A percentile compares a stretch with the other conserved stretches of the same genome.
These are phyloP conservation scores for Tribolium madens DNA, from an alignment of 1,140 invertebrate genomes.

Conservation along the genomic window DNA sequence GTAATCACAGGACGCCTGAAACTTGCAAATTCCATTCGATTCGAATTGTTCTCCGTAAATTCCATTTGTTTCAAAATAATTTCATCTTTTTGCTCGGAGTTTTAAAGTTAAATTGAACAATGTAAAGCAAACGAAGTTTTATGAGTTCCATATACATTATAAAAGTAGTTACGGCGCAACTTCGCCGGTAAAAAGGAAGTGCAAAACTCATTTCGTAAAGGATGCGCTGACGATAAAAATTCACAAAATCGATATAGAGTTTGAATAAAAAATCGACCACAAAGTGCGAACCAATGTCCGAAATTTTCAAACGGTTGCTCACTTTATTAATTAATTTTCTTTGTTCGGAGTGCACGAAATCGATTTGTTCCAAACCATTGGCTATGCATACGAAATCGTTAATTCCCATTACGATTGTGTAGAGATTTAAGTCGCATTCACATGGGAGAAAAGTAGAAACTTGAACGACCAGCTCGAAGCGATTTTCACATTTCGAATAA, in stretches of 20 bases:
- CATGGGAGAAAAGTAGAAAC: constrained; percentile 6
- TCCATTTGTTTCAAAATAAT: constrained; percentile 62
- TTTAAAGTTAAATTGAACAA: constrained; percentile 60
- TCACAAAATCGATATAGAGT: constrained; percentile 14
- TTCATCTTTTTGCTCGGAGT: constrained; percentile 55
- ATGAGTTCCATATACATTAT: constrained; percentile 62
- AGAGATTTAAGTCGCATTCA: constrained; percentile 4
- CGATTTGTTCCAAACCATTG: constrained; percentile 20
- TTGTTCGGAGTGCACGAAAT: background rate
- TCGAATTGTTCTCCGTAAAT: constrained; percentile 53
- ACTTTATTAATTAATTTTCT: constrained; percentile 9
- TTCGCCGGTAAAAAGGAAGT: constrained; percentile 44
- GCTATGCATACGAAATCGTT: constrained; percentile 13
- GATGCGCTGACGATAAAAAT: constrained; percentile 26
- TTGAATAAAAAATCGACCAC: constrained; percentile 21
- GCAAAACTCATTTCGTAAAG: constrained; percentile 48
- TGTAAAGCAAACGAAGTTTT: constrained; percentile 61
- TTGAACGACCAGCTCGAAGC: background rate
- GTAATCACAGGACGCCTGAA: constrained; percentile 32
- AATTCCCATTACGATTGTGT: constrained; percentile 9
- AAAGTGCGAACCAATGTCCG: constrained; percentile 7
- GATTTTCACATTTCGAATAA: constrained; percentile 2
- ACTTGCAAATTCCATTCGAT: constrained; percentile 54
- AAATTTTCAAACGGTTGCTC: background rate
- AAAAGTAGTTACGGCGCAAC: constrained; percentile 58